These are phyloP conservation scores for Papilio aristodemus DNA, from an alignment of 1,140 invertebrate genomes.

Conservation along the genomic window DNA sequence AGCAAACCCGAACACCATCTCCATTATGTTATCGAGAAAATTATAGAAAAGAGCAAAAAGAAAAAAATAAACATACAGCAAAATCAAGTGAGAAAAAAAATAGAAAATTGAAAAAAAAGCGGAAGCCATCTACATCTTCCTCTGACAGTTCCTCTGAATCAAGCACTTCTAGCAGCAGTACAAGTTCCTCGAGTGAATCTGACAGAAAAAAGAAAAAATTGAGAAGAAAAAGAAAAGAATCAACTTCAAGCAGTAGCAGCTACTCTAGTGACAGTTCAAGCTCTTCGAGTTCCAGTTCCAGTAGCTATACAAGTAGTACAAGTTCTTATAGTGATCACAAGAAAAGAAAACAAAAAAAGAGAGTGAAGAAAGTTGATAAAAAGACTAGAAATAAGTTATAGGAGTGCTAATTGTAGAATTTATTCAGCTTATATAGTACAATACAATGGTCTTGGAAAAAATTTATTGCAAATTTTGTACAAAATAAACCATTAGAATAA, in stretches of 20 bases:
- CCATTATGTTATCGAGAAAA: conserved; percentile 43
- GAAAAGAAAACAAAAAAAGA: conserved; percentile 52
- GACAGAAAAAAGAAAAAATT: conserved; percentile 54
- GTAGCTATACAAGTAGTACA: conserved; percentile 53
- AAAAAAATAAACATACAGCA: conserved; percentile 37
- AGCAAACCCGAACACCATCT: conserved; percentile 48
- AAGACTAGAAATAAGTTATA: conserved; percentile 56
- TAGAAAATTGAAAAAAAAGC: conserved; percentile 48
- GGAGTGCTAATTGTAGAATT: neutral
- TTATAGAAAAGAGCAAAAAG: conserved; percentile 41
- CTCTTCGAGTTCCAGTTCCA: conserved; percentile 53
- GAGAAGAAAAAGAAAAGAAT: conserved; percentile 54
- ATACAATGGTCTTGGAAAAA: conserved; percentile 29
- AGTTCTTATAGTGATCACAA: conserved; percentile 57
- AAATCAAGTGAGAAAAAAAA: conserved; percentile 36
- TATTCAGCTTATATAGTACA: conserved; percentile 28
- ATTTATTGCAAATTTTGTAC: conserved; percentile 29
- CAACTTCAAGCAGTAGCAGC: conserved; percentile 59
- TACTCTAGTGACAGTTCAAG: conserved; percentile 55
- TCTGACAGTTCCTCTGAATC: conserved; percentile 62
- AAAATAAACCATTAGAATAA: conserved; percentile 19
- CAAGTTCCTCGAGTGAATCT: conserved; percentile 63
- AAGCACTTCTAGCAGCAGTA: conserved; percentile 62
- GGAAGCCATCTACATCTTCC: conserved; percentile 62
- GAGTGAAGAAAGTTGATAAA: conserved; percentile 44